phyloP scores from a whole-genome alignment of 1,140 invertebrate genomes.

The Drosophila ohnishii region DNA sequence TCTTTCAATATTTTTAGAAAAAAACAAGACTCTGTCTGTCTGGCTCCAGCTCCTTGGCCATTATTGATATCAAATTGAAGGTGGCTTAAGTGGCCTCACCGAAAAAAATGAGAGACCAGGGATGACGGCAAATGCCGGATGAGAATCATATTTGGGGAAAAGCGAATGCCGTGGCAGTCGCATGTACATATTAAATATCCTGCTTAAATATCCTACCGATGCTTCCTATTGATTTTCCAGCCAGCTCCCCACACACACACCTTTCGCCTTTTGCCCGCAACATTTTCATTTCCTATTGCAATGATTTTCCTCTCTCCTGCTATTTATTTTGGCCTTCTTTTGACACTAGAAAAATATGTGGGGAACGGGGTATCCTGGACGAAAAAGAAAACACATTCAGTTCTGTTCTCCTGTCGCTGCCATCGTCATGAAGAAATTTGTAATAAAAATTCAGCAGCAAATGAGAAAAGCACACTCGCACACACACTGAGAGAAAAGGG shows the following conservation, averaged over 20 bases:
- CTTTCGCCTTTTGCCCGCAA: constrained; percentile 32
- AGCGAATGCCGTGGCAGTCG: constrained; percentile 26
- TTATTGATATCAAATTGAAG: constrained; percentile 64
- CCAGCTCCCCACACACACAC: background rate
- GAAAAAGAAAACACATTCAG: constrained; percentile 34
- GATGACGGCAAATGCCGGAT: constrained; percentile 24
- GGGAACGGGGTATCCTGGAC: background rate
- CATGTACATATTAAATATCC: constrained; percentile 74
- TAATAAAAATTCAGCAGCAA: constrained; percentile 81
- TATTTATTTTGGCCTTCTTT: constrained; percentile 71
- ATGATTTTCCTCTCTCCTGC: constrained; percentile 64
- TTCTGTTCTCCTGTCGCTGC: constrained; percentile 28
- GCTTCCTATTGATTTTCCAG: constrained; percentile 71
- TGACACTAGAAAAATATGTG: constrained; percentile 17
- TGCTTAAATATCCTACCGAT: constrained; percentile 72
- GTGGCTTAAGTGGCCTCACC: constrained; percentile 56
- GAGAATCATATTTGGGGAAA: constrained; percentile 30
- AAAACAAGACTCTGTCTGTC: background rate
- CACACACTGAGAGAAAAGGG: background rate
- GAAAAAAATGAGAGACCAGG: background rate
- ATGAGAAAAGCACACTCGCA: constrained; percentile 69
- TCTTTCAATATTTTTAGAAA: background rate
- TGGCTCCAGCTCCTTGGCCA: constrained; percentile 20
- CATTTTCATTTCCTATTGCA: constrained; percentile 81
- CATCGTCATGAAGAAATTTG: constrained; percentile 79